Base-by-base conservation (phyloP, 2,797 vertebrate genomes). In the Oreochromis grahami region DNA sequence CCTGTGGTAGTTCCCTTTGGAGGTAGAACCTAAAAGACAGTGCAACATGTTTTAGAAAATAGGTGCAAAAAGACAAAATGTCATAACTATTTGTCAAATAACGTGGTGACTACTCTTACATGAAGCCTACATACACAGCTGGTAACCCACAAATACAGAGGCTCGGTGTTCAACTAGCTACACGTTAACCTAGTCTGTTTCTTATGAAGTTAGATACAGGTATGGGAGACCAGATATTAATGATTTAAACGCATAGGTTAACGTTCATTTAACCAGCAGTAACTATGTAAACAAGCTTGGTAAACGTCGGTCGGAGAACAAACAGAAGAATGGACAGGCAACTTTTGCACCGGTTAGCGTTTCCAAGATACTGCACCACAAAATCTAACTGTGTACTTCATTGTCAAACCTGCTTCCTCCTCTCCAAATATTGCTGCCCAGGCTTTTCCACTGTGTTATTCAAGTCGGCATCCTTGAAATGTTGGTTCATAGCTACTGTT, bases 341-440 rank as follows among this genome's bases (percentile, higher is more conserved):
- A 26, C 38, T 17, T 45, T 10, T 26, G 38, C 65, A 70, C 65
- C 26, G 38, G 65, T 3, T 45, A 70, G 21, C 38, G 65, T 70
- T 70, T 70, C 38, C 36, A 41, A 41, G 7, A 41, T 41, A 43
- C 65, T 11, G 38, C 21, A 45, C 21, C 65, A 45, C 65, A 45
- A 45, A 43, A 45, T 21, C 2, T 45, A 60, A 12, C 6, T 51
- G 17, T 29, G 17, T 19, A 8, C 5, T 85, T 48, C 45, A 43
- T 70, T 45, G 6, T 68, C 84, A 58, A 60, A 95, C 94, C 93
- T 90, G 85, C 84, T 82, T 86, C 43, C 45, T 91, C 50, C 32
- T 85, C 56, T 80, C 53, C 68, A 87, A 5, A 76, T 93, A 92
- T 70, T 92, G 93, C 79, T 52, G 85, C 56, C 63, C 80, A 0